Base-by-base conservation (phyloP, 2,797 vertebrate genomes). In the Ataeniobius toweri region DNA sequence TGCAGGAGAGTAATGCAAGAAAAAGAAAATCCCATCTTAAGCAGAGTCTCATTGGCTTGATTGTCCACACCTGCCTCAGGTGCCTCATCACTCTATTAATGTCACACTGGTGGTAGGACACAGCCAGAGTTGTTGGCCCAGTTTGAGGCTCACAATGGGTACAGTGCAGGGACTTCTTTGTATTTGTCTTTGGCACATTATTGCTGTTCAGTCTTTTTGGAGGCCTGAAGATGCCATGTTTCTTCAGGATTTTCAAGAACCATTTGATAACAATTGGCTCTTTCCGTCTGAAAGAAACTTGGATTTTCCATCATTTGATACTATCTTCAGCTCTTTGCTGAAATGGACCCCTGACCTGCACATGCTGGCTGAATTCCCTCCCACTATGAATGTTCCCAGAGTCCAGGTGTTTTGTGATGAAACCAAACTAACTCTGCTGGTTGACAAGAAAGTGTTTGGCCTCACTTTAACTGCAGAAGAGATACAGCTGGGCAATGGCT, bases 351-450 rank as follows among this genome's bases (percentile, higher is more conserved):
- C 86, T 50, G 84, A 85, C 1, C 74, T 90, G 12, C 79, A 80
- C 26, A 44, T 61, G 86, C 61, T 88, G 0, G 6, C 80, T 14
- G 83, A 85, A 0, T 73, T 88, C 0, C 80, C 83, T 77, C 73
- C 79, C 2, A 1, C 69, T 16, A 6, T 68, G 63, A 56, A 10
- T 0, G 6, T 84, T 73, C 92, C 92, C 3, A 70, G 39, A 20
- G 36, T 94, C 0, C 86, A 89, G 58, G 90, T 94, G 80, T 91
- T 79, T 18, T 95, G 94, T 20, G 79, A 91, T 10, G 80, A 88
- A 1, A 87, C 80, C 2, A 79, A n/a, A 9, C 14, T 94, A 2
- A 89, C 75, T 0, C 3, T 95, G n/a, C 53, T 89, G 63, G 92
- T 95, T 24, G 87, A 87, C 5, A 90, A 88, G 78, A 48, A 31